These are phyloP conservation scores for Nilaparvata lugens DNA, from an alignment of 1,140 invertebrate genomes.

Conservation along the genomic window DNA sequence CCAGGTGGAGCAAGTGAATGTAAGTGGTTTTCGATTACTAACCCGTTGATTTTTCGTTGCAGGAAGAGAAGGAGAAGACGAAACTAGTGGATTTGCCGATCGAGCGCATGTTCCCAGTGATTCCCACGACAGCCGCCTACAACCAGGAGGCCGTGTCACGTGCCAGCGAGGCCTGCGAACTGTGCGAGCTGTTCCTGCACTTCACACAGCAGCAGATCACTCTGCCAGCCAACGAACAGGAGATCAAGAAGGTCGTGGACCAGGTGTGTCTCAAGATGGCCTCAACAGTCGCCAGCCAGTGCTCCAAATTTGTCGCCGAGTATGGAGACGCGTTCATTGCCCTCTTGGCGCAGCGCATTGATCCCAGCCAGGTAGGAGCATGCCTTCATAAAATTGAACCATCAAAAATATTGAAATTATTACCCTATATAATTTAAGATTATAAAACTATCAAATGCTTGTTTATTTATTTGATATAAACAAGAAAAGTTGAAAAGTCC, in stretches of 20 bases:
- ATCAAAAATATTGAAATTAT: too few relatives aligned
- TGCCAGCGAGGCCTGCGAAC: constrained; percentile 51
- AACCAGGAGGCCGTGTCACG: constrained; percentile 43
- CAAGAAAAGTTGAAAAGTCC: constrained; percentile 6
- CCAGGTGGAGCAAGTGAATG: too few relatives aligned
- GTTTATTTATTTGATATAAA: constrained; percentile 12
- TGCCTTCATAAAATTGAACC: too few relatives aligned
- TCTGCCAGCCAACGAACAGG: constrained; percentile 50
- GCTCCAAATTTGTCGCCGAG: constrained; percentile 60
- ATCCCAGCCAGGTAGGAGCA: constrained; percentile 53
- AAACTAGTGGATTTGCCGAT: background rate
- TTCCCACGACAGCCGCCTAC: constrained; percentile 45
- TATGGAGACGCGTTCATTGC: constrained; percentile 70
- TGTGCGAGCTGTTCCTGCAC: constrained; percentile 77
- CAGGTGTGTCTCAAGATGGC: constrained; percentile 60
- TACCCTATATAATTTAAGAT: too few relatives aligned
- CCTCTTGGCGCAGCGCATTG: constrained; percentile 67
- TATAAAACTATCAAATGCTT: too few relatives aligned
- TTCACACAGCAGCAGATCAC: constrained; percentile 60
- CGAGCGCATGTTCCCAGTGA: background rate
- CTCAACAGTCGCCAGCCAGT: constrained; percentile 48
- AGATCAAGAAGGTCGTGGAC: constrained; percentile 53
- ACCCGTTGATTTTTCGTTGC: too few relatives aligned
- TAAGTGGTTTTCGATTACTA: too few relatives aligned
- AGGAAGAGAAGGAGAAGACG: too few relatives aligned